Conservation (phyloP, 2,888 invertebrate genomes). For the Luffia ferchaultella region DNA sequence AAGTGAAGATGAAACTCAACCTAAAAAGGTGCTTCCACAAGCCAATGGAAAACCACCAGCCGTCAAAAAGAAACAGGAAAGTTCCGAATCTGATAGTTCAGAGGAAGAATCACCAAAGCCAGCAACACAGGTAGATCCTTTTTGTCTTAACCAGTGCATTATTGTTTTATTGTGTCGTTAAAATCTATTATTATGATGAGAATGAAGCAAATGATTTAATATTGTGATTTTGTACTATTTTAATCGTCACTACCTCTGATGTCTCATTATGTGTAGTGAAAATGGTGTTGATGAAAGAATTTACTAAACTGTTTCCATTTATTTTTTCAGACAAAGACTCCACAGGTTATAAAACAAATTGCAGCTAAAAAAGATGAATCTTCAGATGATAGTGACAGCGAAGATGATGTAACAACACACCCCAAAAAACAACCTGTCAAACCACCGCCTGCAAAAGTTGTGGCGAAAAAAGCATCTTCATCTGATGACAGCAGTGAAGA, state of each 20-base stretch:
- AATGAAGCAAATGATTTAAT: too few relatives aligned
- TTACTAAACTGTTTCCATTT: too few relatives aligned
- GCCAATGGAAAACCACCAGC: constrained; percentile 36
- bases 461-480: constrained; percentile 38
- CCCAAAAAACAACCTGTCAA: constrained; percentile 16
- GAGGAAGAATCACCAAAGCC: constrained; percentile 38
- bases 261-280: too few relatives aligned
- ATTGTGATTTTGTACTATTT: constrained; percentile 16
- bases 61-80: constrained; percentile 34
- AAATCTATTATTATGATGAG: constrained; percentile 11
- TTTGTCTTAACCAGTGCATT: too few relatives aligned
- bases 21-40: constrained; percentile 21
- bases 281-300: too few relatives aligned
- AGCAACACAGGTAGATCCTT: constrained; percentile 22
- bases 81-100: constrained; percentile 47
- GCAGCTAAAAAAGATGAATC: constrained; percentile 1
- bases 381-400: not conserved
- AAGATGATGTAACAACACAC: too few relatives aligned
- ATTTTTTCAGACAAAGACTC: too few relatives aligned
- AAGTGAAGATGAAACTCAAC: constrained; percentile 30
- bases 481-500: constrained; percentile 38
- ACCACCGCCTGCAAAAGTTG: constrained; percentile 20
- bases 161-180: constrained; percentile 31
- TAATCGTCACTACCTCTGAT: too few relatives aligned
- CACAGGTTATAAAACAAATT: not conserved